Conservation (phyloP, 2,113 vertebrate genomes). For the Hemiprocne comata region DNA sequence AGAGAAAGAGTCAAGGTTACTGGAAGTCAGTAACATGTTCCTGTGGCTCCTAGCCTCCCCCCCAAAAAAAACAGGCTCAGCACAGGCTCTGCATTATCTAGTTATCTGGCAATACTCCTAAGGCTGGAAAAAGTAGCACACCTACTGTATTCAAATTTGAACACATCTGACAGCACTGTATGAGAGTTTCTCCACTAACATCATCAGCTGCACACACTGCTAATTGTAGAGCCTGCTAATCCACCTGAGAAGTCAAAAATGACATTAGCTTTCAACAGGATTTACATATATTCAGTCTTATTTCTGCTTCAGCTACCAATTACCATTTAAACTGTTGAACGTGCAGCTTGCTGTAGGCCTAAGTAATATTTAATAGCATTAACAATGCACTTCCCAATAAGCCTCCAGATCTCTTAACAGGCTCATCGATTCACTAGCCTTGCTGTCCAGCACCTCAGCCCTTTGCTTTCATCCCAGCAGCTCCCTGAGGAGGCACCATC, state of each 20-base stretch:
- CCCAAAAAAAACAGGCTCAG: not conserved
- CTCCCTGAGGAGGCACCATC: conserved; percentile 22
- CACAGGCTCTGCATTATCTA: not conserved
- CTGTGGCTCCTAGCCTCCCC: conserved; percentile 61
- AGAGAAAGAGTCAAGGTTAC: conserved; percentile 72
- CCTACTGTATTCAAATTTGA: conserved; percentile 62
- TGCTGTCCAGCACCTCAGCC: not conserved
- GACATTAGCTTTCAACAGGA: conserved; percentile 85
- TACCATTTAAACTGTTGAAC: conserved; percentile 82
- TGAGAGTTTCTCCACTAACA: conserved; percentile 78
- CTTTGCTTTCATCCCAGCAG: not conserved
- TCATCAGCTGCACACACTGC: conserved; percentile 78
- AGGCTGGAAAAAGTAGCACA: not conserved
- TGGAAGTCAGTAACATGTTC: conserved; percentile 71
- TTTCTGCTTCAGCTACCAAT: conserved; percentile 80
- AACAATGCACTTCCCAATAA: conserved; percentile 66
- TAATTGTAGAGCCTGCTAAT: conserved; percentile 83
- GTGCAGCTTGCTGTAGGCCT: conserved; percentile 68
- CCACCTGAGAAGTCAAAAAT: conserved; percentile 80
- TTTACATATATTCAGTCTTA: conserved; percentile 83
- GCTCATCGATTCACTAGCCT: conserved; percentile 54
- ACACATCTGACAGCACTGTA: conserved; percentile 6
- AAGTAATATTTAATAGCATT: conserved; percentile 82
- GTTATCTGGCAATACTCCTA: not conserved
- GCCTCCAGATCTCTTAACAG: conserved; percentile 62